Evolutionary conservation across 2,888 invertebrate genomes (phyloP), one percentile per base, ranked within the genome.

Genomic region (Andrena chrysosceles): DNA sequence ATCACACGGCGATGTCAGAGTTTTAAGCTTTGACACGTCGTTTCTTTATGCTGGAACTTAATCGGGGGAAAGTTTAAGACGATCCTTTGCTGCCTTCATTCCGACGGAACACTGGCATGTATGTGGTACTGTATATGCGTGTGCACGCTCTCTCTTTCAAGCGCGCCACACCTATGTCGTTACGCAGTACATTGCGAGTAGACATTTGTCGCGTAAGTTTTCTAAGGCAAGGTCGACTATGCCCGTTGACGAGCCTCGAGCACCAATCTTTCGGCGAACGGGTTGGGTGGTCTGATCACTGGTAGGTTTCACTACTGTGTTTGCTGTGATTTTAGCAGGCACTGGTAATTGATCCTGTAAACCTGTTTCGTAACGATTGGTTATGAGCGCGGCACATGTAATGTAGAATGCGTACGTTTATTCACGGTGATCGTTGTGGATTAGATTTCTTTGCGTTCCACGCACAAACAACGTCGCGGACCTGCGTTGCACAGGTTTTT

Each of bases 91-190:
- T 63, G 62, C 75, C 75, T 70, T 87, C 85, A 85, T 87, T 77
- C 82, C 84, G 77, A 59, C 7, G 10, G 42, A 35, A 62, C 26
- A 62, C 31, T 29, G n/a, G 60, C 64, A 48, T 71, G 63, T 74
- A 69, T 42, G 42, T 29, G 60, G 48, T 49, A 66, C 23, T 56
- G 10, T 29, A 78, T 76, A 66, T 64, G 80, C 73, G 62, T 52
- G 70, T 73, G 59, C 68, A 77, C 76, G 64, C 63, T 85, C 85
- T 83, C 85, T 85, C 81, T 75, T 85, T 87, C 69, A 67, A 81
- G 68, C 81, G 76, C 76, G 87, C 87, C 87, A 87, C 87, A 87
- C 87, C 87, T 87, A 87, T 83, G 63, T 64, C 84, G 73, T 87
- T 75, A 74, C 77, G 75, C 80, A 66, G 78, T 77, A 77, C 76